phyloP scores from a whole-genome alignment of 2,113 vertebrate genomes.

The Xiphias gladius region DNA sequence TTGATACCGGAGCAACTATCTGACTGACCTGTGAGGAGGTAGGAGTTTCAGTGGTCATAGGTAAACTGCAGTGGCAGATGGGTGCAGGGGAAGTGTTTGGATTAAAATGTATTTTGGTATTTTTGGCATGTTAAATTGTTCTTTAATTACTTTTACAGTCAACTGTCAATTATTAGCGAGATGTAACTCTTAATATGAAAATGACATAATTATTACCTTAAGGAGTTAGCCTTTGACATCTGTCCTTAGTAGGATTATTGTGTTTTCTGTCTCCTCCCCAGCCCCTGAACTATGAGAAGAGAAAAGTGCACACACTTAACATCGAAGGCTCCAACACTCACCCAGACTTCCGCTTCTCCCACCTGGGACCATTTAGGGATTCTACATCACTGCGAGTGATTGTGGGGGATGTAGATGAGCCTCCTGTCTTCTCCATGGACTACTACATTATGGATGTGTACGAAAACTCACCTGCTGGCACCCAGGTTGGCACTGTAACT shows the following conservation, averaged over 20 bases:
- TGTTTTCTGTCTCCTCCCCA: constrained; percentile 67
- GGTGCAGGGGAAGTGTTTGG: no score
- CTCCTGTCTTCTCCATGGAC: constrained; percentile 90
- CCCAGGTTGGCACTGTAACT: constrained; percentile 88
- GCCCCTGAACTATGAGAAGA: constrained; percentile 95
- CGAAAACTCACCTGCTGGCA: constrained; percentile 89
- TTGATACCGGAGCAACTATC: no score
- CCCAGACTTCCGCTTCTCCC: constrained; percentile 89
- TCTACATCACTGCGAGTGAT: constrained; percentile 91
- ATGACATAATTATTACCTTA: no score
- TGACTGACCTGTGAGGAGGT: no score
- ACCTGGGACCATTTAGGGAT: constrained; percentile 94
- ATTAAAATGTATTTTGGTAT: no score
- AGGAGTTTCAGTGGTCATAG: no score
- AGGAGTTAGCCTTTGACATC: not conserved
- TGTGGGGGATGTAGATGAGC: constrained; percentile 92
- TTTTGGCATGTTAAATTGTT: no score
- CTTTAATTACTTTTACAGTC: no score
- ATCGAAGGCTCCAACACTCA: constrained; percentile 93
- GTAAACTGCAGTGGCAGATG: no score
- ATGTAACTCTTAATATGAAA: no score
- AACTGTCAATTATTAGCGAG: no score
- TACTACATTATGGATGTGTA: constrained; percentile 93
- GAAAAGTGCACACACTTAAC: constrained; percentile 91
- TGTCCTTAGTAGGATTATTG: not conserved